Conservation (phyloP, 2,797 vertebrate species). For the Enteromius paludinosus region DNA sequence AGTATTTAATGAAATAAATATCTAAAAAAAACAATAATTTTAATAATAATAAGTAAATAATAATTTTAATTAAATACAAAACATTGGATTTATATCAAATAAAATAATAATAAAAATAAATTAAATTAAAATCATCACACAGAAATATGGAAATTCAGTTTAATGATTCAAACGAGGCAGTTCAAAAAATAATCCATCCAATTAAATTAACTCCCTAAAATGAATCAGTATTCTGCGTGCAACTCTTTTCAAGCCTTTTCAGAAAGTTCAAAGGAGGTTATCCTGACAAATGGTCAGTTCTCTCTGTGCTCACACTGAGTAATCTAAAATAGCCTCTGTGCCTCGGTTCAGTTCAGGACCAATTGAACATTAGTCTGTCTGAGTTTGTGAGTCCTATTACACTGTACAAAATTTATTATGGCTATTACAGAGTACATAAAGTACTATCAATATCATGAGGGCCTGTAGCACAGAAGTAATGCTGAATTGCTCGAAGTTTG, state of each 20-base stretch:
- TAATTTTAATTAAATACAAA: too few relatives aligned
- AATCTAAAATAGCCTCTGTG: conserved; percentile 55
- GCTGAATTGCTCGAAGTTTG: background rate
- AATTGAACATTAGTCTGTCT: conserved; percentile 4
- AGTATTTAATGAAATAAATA: too few relatives aligned
- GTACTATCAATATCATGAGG: conserved; percentile 21
- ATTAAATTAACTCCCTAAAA: background rate
- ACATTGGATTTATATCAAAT: too few relatives aligned
- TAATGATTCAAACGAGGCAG: background rate
- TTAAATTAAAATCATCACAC: background rate
- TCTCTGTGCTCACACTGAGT: background rate
- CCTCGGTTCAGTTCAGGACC: conserved; percentile 22
- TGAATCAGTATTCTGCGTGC: background rate
- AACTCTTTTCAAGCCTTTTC: background rate
- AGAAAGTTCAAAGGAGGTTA: conserved; percentile 67
- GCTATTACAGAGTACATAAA: background rate
- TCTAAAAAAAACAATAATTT: too few relatives aligned
- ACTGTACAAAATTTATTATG: background rate
- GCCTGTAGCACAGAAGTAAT: conserved; percentile 12
- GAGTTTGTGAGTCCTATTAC: background rate
- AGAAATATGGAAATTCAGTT: background rate
- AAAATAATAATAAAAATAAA: background rate
- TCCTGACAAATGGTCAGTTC: conserved; percentile 69
- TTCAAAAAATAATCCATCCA: background rate
- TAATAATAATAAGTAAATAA: too few relatives aligned